Evolutionary conservation across 2,113 vertebrate species (phyloP).

Genomic region (Rhombomys opimus): DNA sequence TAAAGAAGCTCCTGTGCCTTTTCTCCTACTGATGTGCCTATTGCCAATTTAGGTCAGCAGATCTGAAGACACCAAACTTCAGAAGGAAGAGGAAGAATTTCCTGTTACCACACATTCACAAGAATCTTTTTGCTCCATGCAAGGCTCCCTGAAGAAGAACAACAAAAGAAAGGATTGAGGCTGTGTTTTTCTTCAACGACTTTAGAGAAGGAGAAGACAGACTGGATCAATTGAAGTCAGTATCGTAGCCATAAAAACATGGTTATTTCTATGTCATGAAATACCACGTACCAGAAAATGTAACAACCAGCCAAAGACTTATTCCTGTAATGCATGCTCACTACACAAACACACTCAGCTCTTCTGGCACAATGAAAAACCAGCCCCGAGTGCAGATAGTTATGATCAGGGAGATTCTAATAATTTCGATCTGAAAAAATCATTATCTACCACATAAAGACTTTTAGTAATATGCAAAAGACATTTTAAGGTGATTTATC

Average conservation of each 20-base stretch:
- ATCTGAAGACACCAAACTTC: background rate
- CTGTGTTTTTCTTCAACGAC: constrained; percentile 22
- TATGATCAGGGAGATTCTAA: constrained; percentile 42
- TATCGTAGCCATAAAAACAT: background rate
- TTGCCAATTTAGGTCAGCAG: background rate
- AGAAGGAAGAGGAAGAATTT: background rate
- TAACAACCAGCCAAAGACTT: background rate
- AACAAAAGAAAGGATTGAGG: constrained; percentile 27
- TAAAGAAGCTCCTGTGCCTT: background rate
- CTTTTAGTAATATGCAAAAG: constrained; percentile 51
- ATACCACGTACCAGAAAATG: constrained; percentile 25
- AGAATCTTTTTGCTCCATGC: background rate
- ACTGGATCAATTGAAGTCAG: constrained; percentile 16
- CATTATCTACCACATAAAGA: constrained; percentile 61
- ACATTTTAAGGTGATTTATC: background rate
- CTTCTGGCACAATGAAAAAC: background rate
- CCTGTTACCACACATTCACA: background rate
- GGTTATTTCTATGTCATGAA: background rate
- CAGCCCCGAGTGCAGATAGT: background rate
- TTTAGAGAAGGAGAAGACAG: constrained; percentile 42
- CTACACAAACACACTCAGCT: background rate
- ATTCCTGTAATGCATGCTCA: background rate
- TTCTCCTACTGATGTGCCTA: background rate
- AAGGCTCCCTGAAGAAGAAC: background rate
- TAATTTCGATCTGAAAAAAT: constrained; percentile 54